Conservation (phyloP, 2,888 invertebrate genomes). For the Leucoma salicis region DNA sequence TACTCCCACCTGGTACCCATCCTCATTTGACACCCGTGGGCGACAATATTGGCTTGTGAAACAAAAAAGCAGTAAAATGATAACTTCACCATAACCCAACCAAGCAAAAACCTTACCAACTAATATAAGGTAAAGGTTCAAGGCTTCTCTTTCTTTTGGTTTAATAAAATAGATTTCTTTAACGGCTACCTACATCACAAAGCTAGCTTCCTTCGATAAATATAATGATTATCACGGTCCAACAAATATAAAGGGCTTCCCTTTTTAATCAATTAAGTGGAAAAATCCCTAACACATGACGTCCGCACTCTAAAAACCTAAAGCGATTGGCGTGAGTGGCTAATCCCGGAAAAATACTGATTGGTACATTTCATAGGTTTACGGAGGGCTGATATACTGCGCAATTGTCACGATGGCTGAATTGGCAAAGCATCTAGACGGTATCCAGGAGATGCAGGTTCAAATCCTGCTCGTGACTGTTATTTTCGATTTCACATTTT, state of each 20-base stretch:
- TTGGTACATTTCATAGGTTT: slow-evolving; percentile 32
- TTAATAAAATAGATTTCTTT: neutral
- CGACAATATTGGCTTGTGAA: no score
- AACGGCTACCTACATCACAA: neutral
- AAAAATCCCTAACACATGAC: slow-evolving; percentile 63
- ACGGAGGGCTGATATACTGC: no score
- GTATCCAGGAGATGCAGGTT: no score
- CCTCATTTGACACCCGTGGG: no score
- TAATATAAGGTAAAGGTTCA: neutral
- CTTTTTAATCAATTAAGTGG: slow-evolving; percentile 60
- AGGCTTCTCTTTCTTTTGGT: neutral
- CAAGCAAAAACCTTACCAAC: neutral
- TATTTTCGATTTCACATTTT: no score
- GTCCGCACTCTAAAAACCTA: slow-evolving; percentile 59
- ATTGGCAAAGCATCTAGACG: no score
- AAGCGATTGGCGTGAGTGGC: slow-evolving; percentile 58
- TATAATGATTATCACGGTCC: slow-evolving; percentile 17
- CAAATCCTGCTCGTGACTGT: no score
- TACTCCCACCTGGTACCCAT: no score
- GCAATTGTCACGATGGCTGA: no score
- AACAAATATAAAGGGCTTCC: slow-evolving; percentile 42
- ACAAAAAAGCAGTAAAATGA: neutral
- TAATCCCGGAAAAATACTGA: slow-evolving; percentile 36
- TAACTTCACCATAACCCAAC: neutral
- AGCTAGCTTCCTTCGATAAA: slow-evolving; percentile 12